Evolutionary conservation across 2,797 vertebrate species (phyloP).

Genomic region (Echiichthys vipera): DNA sequence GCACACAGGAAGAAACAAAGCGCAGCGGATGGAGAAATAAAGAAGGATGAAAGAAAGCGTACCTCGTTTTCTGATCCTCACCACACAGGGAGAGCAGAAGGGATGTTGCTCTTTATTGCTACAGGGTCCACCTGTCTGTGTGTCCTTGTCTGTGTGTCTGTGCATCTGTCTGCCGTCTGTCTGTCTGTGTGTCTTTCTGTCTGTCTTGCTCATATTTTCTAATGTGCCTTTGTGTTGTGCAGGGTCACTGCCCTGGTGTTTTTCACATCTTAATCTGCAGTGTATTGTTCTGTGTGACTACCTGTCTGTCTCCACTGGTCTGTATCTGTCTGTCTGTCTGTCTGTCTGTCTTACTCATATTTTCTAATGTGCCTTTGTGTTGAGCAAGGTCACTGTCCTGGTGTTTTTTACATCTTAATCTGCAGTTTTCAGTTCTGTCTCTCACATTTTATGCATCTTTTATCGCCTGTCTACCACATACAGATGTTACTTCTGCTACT

Average conservation of each 20-base stretch:
- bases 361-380: too few species aligned
- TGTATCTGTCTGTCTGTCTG: not conserved
- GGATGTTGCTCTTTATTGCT: constrained; percentile 61
- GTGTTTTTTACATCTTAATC: too few species aligned
- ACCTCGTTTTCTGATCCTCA: constrained; percentile 64
- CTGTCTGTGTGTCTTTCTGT: constrained; percentile 48
- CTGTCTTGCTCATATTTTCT: constrained; percentile 32
- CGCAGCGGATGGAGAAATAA: constrained; percentile 28
- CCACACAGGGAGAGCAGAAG: constrained; percentile 51
- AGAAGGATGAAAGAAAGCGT: constrained; percentile 45
- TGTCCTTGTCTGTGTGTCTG: constrained; percentile 45
- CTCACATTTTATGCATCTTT: constrained; percentile 1
- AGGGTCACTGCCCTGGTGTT: constrained; percentile 17
- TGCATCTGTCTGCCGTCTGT: constrained; percentile 41
- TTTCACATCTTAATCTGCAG: constrained; percentile 20
- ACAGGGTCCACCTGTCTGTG: constrained; percentile 65
- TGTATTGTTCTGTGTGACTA: not conserved
- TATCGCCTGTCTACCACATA: not conserved
- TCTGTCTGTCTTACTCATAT: not conserved
- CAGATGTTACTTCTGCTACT: not conserved
- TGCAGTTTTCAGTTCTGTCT: too few species aligned
- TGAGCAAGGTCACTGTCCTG: too few species aligned
- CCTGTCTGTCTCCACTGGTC: not conserved
- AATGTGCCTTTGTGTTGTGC: constrained; percentile 20
- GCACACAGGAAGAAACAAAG: constrained; percentile 40